Base-by-base conservation (phyloP, 2,888 invertebrate species). In the Creontiades dilutus region DNA sequence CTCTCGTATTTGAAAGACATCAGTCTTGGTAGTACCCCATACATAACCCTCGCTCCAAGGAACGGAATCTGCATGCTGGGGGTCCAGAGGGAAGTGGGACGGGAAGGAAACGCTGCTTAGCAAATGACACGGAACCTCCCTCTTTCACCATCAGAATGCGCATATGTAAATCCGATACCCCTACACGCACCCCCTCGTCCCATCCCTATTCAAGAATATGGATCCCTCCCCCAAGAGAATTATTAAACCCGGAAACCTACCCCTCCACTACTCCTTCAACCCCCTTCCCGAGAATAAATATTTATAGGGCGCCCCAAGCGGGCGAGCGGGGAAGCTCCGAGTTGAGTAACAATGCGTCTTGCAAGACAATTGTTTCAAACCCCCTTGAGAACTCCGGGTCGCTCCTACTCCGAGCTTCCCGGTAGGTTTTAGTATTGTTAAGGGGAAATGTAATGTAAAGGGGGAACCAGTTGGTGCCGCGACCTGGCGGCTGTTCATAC, bases 111-210 rank as follows among this genome's bases (percentile, higher is more conserved):
- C 14, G 76, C 28, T 78, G 78, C 46, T 78, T 78, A 78, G 78
- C 78, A 78, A 78, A 78, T 78, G 78, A 78, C 78, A 78, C 78
- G 78, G 78, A 78, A 78, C 37, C 68, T 23, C 78, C 78, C 19
- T 23, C 5, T 23, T 46, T 28, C 37, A 37, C 78, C 27, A 68
- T 68, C 68, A 68, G 47, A 78, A 78, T 78, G 78, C 78, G 78
- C 78, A 78, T 78, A 78, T 78, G 78, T 78, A 78, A 78, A 78
- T 78, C n/a, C 76, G 14, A 61, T 61, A 61, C 61, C 19, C 61
- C 61, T 16, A 12, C 52, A 52, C 52, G 2, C 52, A 52, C 52
- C 52, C 12, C 52, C 7, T n/a, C n/a, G n/a, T n/a, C n/a, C 37
- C 37, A 37, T 37, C 37, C 37, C 37, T 37, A 37, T 37, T 37